A percentile compares a stretch with the other conserved stretches of the same genome.
These are phyloP conservation scores for Eupithecia inturbata DNA, from an alignment of 2,888 invertebrate genomes.

Conservation along the genomic window DNA sequence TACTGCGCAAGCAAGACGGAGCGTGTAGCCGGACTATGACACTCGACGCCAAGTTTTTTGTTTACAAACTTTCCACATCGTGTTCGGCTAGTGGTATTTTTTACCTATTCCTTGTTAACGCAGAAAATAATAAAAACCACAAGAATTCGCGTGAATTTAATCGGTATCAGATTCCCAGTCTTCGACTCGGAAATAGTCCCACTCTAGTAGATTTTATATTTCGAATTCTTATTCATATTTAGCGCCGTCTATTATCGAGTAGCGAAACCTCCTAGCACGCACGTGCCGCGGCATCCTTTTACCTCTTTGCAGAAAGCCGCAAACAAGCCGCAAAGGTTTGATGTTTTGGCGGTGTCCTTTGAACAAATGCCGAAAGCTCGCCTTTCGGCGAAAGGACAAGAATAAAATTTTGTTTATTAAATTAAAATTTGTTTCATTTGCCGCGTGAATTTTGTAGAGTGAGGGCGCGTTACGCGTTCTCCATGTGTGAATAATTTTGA, in stretches of 20 bases:
- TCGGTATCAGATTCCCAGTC: background rate
- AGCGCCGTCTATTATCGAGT: conserved; percentile 12
- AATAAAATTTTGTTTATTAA: conserved; percentile 19
- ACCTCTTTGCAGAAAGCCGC: conserved; percentile 34
- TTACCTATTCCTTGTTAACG: no score
- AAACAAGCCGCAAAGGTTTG: conserved; percentile 1
- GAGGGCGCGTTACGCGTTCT: conserved; percentile 16
- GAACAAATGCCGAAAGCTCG: conserved; percentile 34
- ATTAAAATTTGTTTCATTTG: no score
- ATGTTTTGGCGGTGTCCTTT: conserved; percentile 36
- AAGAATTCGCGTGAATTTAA: background rate
- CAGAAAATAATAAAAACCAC: no score
- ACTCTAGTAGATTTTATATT: background rate
- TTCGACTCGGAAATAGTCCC: background rate
- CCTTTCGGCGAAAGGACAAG: no score
- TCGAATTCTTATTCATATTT: background rate
- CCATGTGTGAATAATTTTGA: background rate
- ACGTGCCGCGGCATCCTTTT: conserved; percentile 31
- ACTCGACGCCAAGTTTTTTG: no score
- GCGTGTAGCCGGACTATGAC: no score
- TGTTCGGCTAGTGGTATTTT: no score
- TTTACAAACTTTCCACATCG: no score
- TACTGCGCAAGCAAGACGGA: no score
- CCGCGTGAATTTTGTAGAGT: conserved; percentile 15
- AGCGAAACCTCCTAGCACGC: background rate